Base-by-base conservation (phyloP, 2,113 vertebrate genomes). In the Spea multiplicata region DNA sequence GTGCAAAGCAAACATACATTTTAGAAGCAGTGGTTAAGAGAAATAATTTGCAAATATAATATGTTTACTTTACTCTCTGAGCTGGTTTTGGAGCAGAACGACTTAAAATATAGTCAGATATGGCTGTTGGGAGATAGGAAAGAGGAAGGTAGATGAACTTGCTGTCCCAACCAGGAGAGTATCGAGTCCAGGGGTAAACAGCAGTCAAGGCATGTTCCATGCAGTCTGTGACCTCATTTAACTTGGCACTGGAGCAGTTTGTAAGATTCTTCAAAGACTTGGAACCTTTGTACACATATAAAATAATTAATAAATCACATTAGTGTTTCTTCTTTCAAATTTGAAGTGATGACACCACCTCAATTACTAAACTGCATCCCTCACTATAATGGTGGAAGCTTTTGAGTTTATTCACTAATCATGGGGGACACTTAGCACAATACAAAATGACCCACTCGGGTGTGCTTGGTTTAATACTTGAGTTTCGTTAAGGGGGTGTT, bases 191-290 rank as follows among this genome's bases (percentile, higher is more conserved):
- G 13, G 91, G 91, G 16, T 83, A 84, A 55, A 88, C 84, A 3
- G 92, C 91, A 16, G 90, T 82, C 7, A 92, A 16, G 0, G 91
- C 92, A 0, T 92, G 92, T 10, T 90, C 89, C 90, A 93, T 91
- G 61, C 89, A 89, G 70, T 84, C 85, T 57, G 86, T 83, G 57
- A 92, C 91, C n/a, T 88, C 85, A 3, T 81, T 83, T 84, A 92
- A 81, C 71, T 85, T 88, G 1, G 83, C 70, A 13, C 89, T 83
- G 65, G 86, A 62, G 69, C 80, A 14, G 16, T 44, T 55, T 5
- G 13, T 9, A 12, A 71, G 50, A 17, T 8, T 10, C 8, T 44
- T 16, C 50, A 53, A 16, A 44, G 1, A 5, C 3, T 71, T 50
- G n/a, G 5, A 7, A 71, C 55, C 69, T 71, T 30, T 30, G 30